A percentile compares a stretch with the other conserved stretches of the same genome.
These are phyloP conservation scores for Sinotaia quadrata DNA, from an alignment of 2,888 invertebrate genomes.

Conservation along the genomic window DNA sequence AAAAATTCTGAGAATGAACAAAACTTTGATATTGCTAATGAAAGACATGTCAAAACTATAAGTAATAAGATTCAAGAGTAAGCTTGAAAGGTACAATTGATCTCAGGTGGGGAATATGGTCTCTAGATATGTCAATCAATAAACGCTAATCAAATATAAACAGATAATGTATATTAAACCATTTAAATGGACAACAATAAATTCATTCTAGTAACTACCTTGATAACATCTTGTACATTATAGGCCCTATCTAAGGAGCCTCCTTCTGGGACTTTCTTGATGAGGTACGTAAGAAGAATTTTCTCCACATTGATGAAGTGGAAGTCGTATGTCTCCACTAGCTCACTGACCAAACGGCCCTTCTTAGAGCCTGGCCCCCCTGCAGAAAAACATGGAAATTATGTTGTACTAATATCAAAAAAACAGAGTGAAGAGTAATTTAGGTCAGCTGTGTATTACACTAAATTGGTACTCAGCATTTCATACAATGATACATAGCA, in stretches of 20 bases:
- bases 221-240: constrained; percentile 54
- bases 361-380: constrained; percentile 71
- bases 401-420: not conserved
- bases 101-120: no score
- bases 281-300: constrained; percentile 61
- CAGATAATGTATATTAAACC: no score
- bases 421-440: not conserved
- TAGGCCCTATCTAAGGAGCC: constrained; percentile 46
- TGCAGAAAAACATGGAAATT: constrained; percentile 37
- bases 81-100: no score
- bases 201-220: constrained; percentile 47
- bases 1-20: no score
- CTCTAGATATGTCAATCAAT: no score
- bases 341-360: constrained; percentile 66
- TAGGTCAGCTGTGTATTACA: not conserved
- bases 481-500: not conserved
- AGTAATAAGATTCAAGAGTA: no score
- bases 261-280: constrained; percentile 57
- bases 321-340: constrained; percentile 65
- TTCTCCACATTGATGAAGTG: constrained; percentile 63
- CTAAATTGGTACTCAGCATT: not conserved
- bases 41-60: no score
- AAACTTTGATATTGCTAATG: no score
- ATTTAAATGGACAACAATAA: no score
- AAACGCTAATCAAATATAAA: no score